Evolutionary conservation across 2,113 vertebrate genomes (phyloP), one percentile per base, ranked within the genome.

Genomic region (Nannobrachium achirus): DNA sequence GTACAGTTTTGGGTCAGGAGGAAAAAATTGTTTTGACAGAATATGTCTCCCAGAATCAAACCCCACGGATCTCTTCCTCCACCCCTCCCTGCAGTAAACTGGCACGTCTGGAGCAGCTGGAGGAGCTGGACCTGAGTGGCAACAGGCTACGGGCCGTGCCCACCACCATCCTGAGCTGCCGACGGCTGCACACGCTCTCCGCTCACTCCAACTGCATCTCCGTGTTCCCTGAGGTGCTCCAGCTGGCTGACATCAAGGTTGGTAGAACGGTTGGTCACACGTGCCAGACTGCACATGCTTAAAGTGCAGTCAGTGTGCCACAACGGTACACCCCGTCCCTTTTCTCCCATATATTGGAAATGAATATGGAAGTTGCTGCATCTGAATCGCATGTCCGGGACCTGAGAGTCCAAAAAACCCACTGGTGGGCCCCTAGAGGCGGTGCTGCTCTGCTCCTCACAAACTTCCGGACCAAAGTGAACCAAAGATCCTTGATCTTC

Each of bases 161-260:
- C 18, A 98, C 97, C 16, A 98, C 98, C 19, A 94, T 99, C 80
- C 90, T 96, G 82, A 96, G 89, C 86, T 99, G 98, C 69, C 90
- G 90, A 62, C 95, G 94, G 38, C 88, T 99, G 94, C 97, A 99
- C 85, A 98, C 96, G 0, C 92, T 98, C 63, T 90, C 94, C 4
- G 96, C 96, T 49, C 98, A 99, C 87, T 98, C 97, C 78, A 99
- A 99, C 86, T 95, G 94, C 86, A 95, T 99, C 1, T 94, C 92
- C 78, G 91, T 95, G 63, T 98, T 98, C 69, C 98, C 97, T 0
- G 96, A 98, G 84, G 96, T 98, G 55, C 95, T 99, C 86, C 97
- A 98, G 88, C 96, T 99, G 63, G 86, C 93, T 0, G 96, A 98
- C 87, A 95, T 98, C 87, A 99, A 98, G 95, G 98, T 97, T 13